Evolutionary conservation across 2,888 invertebrate species (phyloP), one percentile per base, ranked within the genome.

Genomic region (Oscheius sp.): DNA sequence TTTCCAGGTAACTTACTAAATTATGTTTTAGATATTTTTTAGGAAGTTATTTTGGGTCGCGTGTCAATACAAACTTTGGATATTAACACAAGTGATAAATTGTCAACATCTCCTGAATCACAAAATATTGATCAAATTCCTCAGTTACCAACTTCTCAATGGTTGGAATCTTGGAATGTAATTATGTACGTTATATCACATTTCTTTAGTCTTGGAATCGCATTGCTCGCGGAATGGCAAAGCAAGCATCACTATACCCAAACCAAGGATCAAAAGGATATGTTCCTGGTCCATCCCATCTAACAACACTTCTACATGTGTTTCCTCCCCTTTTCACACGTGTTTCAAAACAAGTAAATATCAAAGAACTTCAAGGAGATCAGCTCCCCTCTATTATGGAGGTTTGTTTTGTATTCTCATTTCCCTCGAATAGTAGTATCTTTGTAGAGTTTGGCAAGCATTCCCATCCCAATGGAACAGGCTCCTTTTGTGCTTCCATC

Each of bases 261-360:
- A 44, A 9, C 4, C 22, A 38, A 14, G 61, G 41, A 1, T 63
- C 68, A 8, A 51, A 45, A 30, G 67, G 68, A 30, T 94, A 94
- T 88, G 90, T 94, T 68, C 95, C 96, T 0, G 93, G 94, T 24
- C 93, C 95, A 85, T 92, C 93, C 72, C 97, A 95, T 89, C 90
- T 97, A 64, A 94, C 95, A 0, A 93, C 95, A 0, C 89, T 96
- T 17, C 92, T 96, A 77, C 95, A 95, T 88, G 94, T 95, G 85
- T 96, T 97, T 87, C 95, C 95, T 3, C 92, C 92, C 68, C 91
- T 97, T 70, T 96, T 95, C 88, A 75, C 76, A 3, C 63, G 75
- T 47, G 78, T 80, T 2, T 66, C 74, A 36, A 71, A 70, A 20
- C 44, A 66, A 32, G 63, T 80, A 2, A 67, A 72, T 17, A 67